phyloP scores from a whole-genome alignment of 2,797 vertebrate genomes.

The Sandelia bainsii region DNA sequence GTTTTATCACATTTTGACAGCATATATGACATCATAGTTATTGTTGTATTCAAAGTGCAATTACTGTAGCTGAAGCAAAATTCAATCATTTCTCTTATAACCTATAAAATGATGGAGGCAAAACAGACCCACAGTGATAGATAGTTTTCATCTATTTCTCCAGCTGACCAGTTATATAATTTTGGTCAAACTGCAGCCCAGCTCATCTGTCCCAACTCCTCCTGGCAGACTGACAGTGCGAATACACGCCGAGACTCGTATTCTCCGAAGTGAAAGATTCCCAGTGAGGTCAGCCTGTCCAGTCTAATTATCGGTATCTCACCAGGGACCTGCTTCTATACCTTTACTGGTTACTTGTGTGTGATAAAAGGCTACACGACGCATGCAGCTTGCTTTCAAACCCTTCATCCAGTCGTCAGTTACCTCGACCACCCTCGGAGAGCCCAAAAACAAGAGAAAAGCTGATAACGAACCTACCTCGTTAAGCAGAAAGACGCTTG shows the following conservation, averaged over 20 bases:
- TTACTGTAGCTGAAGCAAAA: background rate
- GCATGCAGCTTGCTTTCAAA: conserved; percentile 7
- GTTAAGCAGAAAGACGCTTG: conserved; percentile 85
- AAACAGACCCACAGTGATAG: background rate
- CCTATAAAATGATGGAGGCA: background rate
- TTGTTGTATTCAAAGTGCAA: background rate
- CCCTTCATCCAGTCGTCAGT: background rate
- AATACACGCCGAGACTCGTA: conserved; percentile 18
- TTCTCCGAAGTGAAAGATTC: conserved; percentile 44
- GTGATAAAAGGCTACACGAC: background rate
- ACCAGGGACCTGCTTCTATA: conserved; percentile 23
- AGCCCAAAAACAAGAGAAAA: conserved; percentile 11
- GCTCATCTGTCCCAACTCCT: conserved; percentile 31
- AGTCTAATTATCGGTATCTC: conserved; percentile 38
- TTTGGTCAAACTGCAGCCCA: background rate
- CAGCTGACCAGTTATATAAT: conserved; percentile 19
- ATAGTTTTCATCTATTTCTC: conserved; percentile 64
- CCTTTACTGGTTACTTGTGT: conserved; percentile 3
- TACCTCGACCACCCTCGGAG: conserved; percentile 7
- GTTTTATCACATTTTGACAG: background rate
- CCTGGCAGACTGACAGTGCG: conserved; percentile 43
- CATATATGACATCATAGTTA: background rate
- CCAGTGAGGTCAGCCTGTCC: conserved; percentile 59
- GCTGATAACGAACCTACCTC: conserved; percentile 76
- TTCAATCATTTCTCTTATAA: background rate